These are phyloP conservation scores for Andricus quercusramuli DNA, from an alignment of 2,888 invertebrate species.

Conservation along the genomic window DNA sequence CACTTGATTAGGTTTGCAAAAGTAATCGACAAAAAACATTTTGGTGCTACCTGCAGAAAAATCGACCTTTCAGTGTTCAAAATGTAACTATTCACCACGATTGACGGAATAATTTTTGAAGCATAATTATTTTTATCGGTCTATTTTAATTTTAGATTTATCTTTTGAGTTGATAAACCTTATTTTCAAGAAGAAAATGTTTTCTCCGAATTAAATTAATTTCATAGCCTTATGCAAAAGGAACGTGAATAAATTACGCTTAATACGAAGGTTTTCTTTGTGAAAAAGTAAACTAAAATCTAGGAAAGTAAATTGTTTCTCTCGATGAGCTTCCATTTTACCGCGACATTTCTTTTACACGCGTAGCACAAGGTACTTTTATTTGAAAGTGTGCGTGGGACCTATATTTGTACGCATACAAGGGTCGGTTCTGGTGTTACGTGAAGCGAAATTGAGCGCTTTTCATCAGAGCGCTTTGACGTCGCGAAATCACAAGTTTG, in stretches of 20 bases:
- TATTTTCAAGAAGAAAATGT: no score
- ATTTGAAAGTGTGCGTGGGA: not conserved
- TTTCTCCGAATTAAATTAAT: not conserved
- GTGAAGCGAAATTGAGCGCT: conserved; percentile 18
- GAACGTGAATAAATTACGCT: not conserved
- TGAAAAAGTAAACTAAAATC: conserved; percentile 15
- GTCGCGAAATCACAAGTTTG: not conserved
- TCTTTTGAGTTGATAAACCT: no score
- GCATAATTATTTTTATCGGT: no score
- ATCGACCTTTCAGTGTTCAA: no score
- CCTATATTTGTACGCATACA: not conserved
- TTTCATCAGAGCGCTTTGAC: conserved; percentile 3
- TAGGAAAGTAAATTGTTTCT: conserved; percentile 6
- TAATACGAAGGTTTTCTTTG: not conserved
- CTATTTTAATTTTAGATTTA: no score
- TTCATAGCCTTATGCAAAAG: not conserved
- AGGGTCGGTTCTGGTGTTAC: not conserved
- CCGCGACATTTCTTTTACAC: not conserved
- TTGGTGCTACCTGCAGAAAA: no score
- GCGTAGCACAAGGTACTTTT: not conserved
- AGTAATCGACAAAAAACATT: no score
- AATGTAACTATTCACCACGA: no score
- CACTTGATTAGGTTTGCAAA: no score
- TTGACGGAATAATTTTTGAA: no score
- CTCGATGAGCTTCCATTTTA: not conserved